phyloP scores from a whole-genome alignment of 2,888 invertebrate species.

The Apotomis turbidana region DNA sequence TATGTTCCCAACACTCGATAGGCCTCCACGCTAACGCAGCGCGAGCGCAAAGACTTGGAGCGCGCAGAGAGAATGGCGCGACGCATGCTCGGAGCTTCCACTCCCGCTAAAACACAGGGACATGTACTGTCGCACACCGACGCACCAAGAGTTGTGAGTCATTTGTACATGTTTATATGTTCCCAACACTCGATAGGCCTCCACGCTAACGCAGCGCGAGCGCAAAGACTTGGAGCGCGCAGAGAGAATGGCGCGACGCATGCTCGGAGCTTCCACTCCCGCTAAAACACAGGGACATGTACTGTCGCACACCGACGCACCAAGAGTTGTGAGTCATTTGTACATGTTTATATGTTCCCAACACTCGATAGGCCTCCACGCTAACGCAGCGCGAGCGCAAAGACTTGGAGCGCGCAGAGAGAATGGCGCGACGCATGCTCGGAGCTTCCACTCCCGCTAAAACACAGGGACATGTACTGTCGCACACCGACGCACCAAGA shows the following conservation, averaged over 20 bases:
- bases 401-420: slow-evolving; percentile 63
- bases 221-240: slow-evolving; percentile 60
- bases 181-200: too few relatives aligned
- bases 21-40: too few relatives aligned
- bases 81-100: too few relatives aligned
- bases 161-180: too few relatives aligned
- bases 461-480: slow-evolving; percentile 34
- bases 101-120: too few relatives aligned
- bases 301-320: slow-evolving; percentile 42
- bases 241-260: slow-evolving; percentile 60
- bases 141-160: too few relatives aligned
- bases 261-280: slow-evolving; percentile 50
- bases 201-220: slow-evolving; percentile 51
- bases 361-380: slow-evolving; percentile 9
- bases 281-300: slow-evolving; percentile 29
- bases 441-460: slow-evolving; percentile 44
- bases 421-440: slow-evolving; percentile 59
- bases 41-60: too few relatives aligned
- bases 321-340: slow-evolving; percentile 60
- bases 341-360: too few relatives aligned
- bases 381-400: slow-evolving; percentile 52
- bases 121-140: too few relatives aligned
- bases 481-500: slow-evolving; percentile 47
- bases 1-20: too few relatives aligned
- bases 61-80: too few relatives aligned